A percentile compares a stretch with the other conserved stretches of the same genome.
These are phyloP conservation scores for Zaprionus africanus DNA, from an alignment of 1,140 invertebrate species.

Conservation along the genomic window DNA sequence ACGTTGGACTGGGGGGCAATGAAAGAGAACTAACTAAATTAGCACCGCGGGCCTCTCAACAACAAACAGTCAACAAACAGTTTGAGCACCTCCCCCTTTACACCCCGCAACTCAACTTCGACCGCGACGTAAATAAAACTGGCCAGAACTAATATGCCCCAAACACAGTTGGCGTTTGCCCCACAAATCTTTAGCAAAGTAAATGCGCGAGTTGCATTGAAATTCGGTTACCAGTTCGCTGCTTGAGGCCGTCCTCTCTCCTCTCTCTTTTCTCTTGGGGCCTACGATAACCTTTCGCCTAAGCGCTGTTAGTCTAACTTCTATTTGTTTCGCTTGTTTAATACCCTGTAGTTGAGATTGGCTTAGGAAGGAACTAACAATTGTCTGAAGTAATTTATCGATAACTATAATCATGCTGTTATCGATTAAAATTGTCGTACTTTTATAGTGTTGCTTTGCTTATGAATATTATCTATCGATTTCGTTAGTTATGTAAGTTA, in stretches of 20 bases:
- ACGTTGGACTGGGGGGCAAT: slow-evolving; percentile 16
- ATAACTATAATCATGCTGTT: too few species aligned
- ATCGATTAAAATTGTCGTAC: too few species aligned
- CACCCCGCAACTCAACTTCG: not conserved
- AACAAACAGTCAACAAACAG: slow-evolving; percentile 7
- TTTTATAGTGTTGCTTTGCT: too few species aligned
- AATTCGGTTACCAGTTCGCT: slow-evolving; percentile 38
- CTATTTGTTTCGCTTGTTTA: not conserved
- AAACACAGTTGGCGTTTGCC: slow-evolving; percentile 31
- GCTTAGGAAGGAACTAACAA: not conserved
- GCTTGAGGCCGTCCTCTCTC: not conserved
- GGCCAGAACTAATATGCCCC: slow-evolving; percentile 69
- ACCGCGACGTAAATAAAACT: slow-evolving; percentile 70
- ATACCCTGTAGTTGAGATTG: not conserved
- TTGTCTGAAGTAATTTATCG: too few species aligned
- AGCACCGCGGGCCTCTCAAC: slow-evolving; percentile 40
- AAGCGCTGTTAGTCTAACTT: not conserved
- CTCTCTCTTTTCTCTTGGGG: not conserved
- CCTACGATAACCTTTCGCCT: not conserved
- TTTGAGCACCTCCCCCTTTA: not conserved
- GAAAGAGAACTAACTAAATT: slow-evolving; percentile 59
- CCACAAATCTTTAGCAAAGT: slow-evolving; percentile 72
- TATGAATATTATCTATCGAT: too few species aligned
- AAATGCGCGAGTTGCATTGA: slow-evolving; percentile 51
- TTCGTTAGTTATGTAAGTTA: too few species aligned